phyloP scores from a whole-genome alignment of 2,113 vertebrate genomes.

The Hiodon alosoides region DNA sequence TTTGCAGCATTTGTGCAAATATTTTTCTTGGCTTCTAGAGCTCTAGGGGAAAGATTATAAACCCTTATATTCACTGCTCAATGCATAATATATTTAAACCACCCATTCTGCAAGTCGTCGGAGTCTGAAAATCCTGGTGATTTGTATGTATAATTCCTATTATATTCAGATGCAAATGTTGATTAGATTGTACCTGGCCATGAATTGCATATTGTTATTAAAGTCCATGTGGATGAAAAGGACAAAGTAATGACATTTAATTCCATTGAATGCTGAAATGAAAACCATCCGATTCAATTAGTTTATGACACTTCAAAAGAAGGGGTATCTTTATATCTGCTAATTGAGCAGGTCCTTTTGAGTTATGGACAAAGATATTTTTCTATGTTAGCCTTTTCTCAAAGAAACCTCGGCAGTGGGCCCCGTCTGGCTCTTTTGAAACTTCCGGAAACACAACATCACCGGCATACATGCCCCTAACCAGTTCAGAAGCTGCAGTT shows the following conservation, averaged over 20 bases:
- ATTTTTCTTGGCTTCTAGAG: no score
- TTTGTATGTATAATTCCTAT: slow-evolving; percentile 3
- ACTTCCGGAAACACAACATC: not conserved
- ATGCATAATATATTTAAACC: not conserved
- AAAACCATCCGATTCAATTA: not conserved
- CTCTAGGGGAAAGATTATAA: not conserved
- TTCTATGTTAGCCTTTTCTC: not conserved
- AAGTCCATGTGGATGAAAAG: not conserved
- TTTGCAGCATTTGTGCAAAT: no score
- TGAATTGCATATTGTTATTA: not conserved
- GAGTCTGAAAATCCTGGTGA: not conserved
- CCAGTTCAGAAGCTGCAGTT: no score
- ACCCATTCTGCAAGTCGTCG: no score
- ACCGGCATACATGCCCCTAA: not conserved
- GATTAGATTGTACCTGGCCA: not conserved
- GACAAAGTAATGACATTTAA: not conserved
- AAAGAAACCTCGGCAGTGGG: not conserved
- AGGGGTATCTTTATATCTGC: not conserved
- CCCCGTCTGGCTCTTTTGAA: not conserved
- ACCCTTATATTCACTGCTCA: not conserved
- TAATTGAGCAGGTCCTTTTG: not conserved
- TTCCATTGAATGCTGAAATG: not conserved
- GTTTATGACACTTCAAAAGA: not conserved
- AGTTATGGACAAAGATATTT: not conserved
- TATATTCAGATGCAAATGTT: not conserved